Base-by-base conservation (phyloP, 1,140 invertebrate species). In the Drosophila ironensis region DNA sequence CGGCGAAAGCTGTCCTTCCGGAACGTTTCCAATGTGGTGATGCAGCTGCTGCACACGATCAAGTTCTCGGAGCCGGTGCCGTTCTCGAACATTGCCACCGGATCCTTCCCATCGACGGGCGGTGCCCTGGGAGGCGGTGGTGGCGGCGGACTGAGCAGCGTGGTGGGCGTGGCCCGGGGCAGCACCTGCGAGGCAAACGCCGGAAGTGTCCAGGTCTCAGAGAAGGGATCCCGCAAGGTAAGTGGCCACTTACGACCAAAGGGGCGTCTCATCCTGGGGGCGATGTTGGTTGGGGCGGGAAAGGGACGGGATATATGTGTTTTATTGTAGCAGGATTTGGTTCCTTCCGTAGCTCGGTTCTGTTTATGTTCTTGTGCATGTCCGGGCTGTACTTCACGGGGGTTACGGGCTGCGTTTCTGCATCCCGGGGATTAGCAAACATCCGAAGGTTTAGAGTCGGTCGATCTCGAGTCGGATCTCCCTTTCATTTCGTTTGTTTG, bases 31-130 rank as follows among this genome's bases (percentile, higher is more conserved):
- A 97, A 96, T 90, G 96, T 97, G 52, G 96, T 98, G 9, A 95
- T 97, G 57, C 95, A 97, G 86, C 91, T 98, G 41, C 93, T 97
- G 40, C 96, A 97, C 90, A 96, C 95, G 11, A 97, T 97, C 75
- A 97, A 97, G 90, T 97, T 97, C 90, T 97, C 96, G 57, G 95
- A 97, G 72, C 96, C 97, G 87, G 96, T 97, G 40, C 97, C 97
- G 0, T 98, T 98, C 90, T 96, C 95, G 45, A 97, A 97, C 90
- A 97, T 97, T 91, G 94, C 95, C 45, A 93, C 95, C 25, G 89
- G 88, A 5, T 90, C 89, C 17, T 90, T 90, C 50, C 90, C 90
- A 2, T 81, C 87, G 22, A 56, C 89, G 24, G 87, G 72, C 19
- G 78, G 71, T 11, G 81, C 76, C 1, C 24, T 82, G 3, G 77